Percentiles rank a stretch among this genome's conserved stretches.
phyloP scores from a whole-genome alignment of 2,113 vertebrate genomes.

The Mus pahari region DNA sequence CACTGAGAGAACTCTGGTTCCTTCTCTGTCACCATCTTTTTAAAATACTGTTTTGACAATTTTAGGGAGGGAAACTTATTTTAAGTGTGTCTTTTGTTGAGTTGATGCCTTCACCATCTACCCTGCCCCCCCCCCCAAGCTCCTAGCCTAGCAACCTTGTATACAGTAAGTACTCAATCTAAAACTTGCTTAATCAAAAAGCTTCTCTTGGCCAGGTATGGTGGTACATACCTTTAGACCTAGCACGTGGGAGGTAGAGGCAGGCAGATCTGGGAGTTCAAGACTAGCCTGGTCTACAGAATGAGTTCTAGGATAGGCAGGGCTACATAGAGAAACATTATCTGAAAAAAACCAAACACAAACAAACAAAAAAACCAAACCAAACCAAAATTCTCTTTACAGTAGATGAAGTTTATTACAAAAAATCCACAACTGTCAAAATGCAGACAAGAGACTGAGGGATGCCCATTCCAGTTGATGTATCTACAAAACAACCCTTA shows the following conservation, averaged over 20 bases:
- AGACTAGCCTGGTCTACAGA: not conserved
- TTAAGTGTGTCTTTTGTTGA: not conserved
- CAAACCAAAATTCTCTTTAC: not conserved
- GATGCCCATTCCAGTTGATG: not conserved
- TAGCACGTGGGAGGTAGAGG: not conserved
- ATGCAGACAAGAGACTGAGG: not conserved
- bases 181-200: not conserved
- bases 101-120: not conserved
- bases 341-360: not conserved
- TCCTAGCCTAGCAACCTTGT: not conserved
- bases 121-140: not conserved
- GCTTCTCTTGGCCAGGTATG: not conserved
- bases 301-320: not conserved
- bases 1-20: not conserved
- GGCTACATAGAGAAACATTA: not conserved
- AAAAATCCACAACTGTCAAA: not conserved
- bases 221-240: too few species aligned
- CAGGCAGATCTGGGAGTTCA: not conserved
- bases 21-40: not conserved
- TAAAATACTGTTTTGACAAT: not conserved
- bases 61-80: not conserved
- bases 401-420: not conserved
- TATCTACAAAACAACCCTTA: not conserved
- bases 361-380: not conserved
- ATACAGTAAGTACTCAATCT: not conserved